phyloP scores from a whole-genome alignment of 37 sponge, comb jelly and placozoan genomes.

The Haliclona indistincta region DNA sequence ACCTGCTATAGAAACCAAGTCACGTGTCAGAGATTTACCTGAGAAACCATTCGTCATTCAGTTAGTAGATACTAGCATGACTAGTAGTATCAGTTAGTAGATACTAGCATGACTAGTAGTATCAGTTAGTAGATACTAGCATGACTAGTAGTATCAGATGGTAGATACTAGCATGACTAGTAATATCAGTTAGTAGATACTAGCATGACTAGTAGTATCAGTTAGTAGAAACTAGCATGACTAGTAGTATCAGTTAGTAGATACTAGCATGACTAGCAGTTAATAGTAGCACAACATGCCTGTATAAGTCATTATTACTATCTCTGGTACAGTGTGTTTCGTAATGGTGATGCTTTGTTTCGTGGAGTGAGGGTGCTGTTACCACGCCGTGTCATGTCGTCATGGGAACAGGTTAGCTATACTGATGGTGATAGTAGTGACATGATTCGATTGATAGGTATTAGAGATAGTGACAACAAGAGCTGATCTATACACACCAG shows the following conservation, averaged over 20 bases:
- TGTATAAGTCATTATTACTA: neutral
- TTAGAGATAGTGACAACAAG: slow-evolving; percentile 67
- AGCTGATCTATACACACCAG: slow-evolving; percentile 65
- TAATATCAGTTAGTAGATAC: too few species aligned
- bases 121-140: too few species aligned
- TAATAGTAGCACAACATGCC: neutral
- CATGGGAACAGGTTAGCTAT: slow-evolving; percentile 54
- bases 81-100: too few species aligned
- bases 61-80: too few species aligned
- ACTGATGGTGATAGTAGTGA: neutral
- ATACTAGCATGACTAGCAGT: too few species aligned
- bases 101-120: too few species aligned
- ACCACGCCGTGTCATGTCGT: slow-evolving; percentile 30
- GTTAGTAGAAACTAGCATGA: too few species aligned
- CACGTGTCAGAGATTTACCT: slow-evolving; percentile 57
- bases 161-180: too few species aligned
- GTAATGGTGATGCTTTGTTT: slow-evolving; percentile 80
- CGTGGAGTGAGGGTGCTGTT: slow-evolving; percentile 62
- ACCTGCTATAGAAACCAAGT: slow-evolving; percentile 14
- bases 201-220: too few species aligned
- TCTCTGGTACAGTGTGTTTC: slow-evolving; percentile 61
- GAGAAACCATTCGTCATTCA: slow-evolving; percentile 73
- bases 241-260: too few species aligned
- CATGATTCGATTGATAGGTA: slow-evolving; percentile 13
- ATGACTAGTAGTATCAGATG: too few species aligned